These are phyloP conservation scores for Mirza zaza DNA, from an alignment of 2,113 vertebrate genomes.

Conservation along the genomic window DNA sequence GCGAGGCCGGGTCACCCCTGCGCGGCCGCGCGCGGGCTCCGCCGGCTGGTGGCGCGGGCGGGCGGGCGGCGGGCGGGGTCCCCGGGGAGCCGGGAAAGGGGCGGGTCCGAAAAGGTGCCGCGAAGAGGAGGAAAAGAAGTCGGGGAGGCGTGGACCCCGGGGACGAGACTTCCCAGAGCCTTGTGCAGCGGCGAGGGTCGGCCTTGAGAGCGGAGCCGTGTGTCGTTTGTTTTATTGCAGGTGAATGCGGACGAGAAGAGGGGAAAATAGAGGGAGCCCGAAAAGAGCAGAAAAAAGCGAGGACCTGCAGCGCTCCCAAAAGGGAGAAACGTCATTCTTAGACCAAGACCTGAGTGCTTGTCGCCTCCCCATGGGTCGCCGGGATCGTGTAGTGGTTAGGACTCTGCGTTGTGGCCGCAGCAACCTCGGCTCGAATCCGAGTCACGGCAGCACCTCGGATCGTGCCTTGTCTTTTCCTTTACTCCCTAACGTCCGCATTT, in stretches of 20 bases:
- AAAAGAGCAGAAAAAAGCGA: not conserved
- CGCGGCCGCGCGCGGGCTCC: not conserved
- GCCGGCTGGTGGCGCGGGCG: rapidly evolving
- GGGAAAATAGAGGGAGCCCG: not conserved
- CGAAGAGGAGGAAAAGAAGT: not conserved
- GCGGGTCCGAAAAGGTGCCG: no score
- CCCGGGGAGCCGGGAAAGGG: not conserved
- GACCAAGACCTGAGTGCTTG: not conserved
- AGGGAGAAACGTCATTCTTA: not conserved
- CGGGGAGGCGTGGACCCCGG: not conserved
- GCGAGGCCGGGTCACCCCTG: not conserved
- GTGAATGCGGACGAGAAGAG: not conserved
- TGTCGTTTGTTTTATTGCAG: not conserved
- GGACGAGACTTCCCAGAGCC: not conserved
- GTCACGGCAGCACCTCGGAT: constrained; percentile 75
- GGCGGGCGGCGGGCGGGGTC: no score
- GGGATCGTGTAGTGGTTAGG: constrained; percentile 87
- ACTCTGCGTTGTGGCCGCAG: constrained; percentile 87
- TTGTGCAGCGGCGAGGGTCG: not conserved
- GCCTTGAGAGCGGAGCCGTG: no score
- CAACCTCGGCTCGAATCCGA: constrained; percentile 87
- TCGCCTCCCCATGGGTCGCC: constrained; percentile 47
- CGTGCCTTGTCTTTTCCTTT: not conserved
- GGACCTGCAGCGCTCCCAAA: not conserved
- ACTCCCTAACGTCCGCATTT: not conserved